phyloP scores from a whole-genome alignment of 1,140 invertebrate genomes.

The Drosophila obscura region DNA sequence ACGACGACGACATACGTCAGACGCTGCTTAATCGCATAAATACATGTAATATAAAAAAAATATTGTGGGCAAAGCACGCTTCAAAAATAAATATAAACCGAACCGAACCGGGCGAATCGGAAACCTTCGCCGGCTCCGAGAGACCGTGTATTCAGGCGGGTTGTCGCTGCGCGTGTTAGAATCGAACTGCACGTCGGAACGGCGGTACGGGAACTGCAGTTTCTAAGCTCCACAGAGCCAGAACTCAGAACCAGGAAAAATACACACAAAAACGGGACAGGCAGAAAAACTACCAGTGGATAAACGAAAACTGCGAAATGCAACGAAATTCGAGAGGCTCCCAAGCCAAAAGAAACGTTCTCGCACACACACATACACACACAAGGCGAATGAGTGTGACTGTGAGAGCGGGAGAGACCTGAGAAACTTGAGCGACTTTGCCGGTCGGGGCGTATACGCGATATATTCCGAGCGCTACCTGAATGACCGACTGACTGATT shows the following conservation, averaged over 20 bases:
- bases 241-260: neutral
- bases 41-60: slow-evolving; percentile 25
- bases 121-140: slow-evolving; percentile 6
- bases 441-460: slow-evolving; percentile 77
- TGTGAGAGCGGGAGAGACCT: slow-evolving; percentile 16
- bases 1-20: slow-evolving; percentile 1
- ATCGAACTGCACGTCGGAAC: slow-evolving; percentile 65
- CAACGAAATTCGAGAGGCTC: slow-evolving; percentile 57
- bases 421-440: slow-evolving; percentile 20
- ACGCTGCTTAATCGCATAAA: slow-evolving; percentile 17
- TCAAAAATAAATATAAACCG: slow-evolving; percentile 14
- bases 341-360: slow-evolving; percentile 21
- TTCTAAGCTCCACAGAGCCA: slow-evolving; percentile 61
- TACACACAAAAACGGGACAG: slow-evolving; percentile 10
- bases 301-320: slow-evolving; percentile 59
- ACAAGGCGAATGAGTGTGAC: neutral
- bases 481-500: slow-evolving; percentile 38
- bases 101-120: slow-evolving; percentile 11
- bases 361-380: slow-evolving; percentile 23
- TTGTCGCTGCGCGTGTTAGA: slow-evolving; percentile 73
- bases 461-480: slow-evolving; percentile 67
- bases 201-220: slow-evolving; percentile 64
- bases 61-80: neutral
- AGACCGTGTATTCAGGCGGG: slow-evolving; percentile 1
- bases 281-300: slow-evolving; percentile 26